A percentile compares a stretch with the other conserved stretches of the same genome.
Conservation (phyloP, 2,797 vertebrate genomes). For the Fringilla coelebs region DNA sequence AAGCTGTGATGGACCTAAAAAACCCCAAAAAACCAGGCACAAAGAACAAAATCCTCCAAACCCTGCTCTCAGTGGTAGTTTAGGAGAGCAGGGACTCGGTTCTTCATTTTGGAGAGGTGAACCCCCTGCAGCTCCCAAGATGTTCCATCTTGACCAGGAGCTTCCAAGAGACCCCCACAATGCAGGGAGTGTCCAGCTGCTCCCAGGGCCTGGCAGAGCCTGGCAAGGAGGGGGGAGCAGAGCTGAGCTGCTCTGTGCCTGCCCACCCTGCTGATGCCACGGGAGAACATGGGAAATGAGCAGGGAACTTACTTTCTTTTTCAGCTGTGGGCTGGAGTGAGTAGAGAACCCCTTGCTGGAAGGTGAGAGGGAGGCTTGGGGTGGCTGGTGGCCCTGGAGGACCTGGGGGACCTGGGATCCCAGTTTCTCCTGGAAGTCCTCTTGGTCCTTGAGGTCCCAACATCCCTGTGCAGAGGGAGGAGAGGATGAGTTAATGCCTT, state of each 20-base stretch:
- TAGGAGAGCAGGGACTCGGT: background rate
- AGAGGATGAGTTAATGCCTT: background rate
- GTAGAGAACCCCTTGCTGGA: constrained; percentile 83
- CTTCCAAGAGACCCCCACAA: background rate
- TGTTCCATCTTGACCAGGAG: background rate
- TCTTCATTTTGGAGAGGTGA: background rate
- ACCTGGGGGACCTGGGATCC: constrained; percentile 78
- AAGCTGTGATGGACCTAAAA: background rate
- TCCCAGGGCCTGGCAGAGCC: background rate
- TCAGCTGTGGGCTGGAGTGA: constrained; percentile 75
- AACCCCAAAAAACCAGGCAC: background rate
- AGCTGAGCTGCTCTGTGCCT: background rate
- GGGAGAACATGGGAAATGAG: rapidly evolving
- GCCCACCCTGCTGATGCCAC: background rate
- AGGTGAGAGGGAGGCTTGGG: constrained; percentile 60
- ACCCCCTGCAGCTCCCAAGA: background rate
- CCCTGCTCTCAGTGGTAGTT: background rate
- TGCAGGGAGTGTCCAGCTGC: background rate
- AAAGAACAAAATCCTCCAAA: background rate
- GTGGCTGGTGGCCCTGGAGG: constrained; percentile 84
- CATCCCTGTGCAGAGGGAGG: constrained; percentile 72
- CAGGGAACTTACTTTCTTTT: constrained; percentile 78
- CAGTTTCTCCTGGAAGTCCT: constrained; percentile 81
- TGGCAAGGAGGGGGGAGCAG: background rate
- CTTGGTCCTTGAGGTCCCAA: constrained; percentile 82